These are phyloP conservation scores for Trichonephila clavipes DNA, from an alignment of 1,140 invertebrate genomes.

Conservation along the genomic window DNA sequence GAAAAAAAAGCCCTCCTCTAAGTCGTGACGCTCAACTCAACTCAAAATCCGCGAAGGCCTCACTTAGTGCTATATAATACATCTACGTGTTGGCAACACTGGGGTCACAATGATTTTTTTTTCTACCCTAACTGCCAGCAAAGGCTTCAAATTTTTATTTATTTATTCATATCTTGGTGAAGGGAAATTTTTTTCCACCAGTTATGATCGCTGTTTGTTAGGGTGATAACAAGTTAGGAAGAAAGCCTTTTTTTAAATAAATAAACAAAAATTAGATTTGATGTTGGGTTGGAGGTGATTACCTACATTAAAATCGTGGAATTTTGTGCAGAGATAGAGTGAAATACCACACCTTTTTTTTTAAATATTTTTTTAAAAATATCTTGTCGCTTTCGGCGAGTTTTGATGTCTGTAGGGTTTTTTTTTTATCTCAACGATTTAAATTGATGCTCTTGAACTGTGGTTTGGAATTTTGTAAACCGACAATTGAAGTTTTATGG, in stretches of 20 bases:
- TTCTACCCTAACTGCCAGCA: not conserved
- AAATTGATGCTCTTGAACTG: not conserved
- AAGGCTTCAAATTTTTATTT: slow-evolving; percentile 33
- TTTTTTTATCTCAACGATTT: not conserved
- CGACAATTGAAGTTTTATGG: not conserved
- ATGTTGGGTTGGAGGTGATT: not conserved
- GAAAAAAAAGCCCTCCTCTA: slow-evolving; percentile 24
- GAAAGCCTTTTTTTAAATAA: not conserved
- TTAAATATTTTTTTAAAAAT: not conserved
- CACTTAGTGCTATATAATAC: slow-evolving; percentile 54
- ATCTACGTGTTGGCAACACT: slow-evolving; percentile 63
- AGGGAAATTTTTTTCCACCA: not conserved
- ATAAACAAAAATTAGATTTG: not conserved
- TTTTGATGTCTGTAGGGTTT: not conserved
- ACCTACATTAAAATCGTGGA: slow-evolving; percentile 6
- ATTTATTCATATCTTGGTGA: slow-evolving; percentile 16
- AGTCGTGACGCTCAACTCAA: slow-evolving; percentile 41
- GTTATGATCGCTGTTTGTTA: slow-evolving; percentile 54
- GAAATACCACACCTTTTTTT: not conserved
- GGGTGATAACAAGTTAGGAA: slow-evolving; percentile 16
- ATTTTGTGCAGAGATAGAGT: not conserved
- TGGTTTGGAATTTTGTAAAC: slow-evolving; percentile 13
- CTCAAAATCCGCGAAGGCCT: slow-evolving; percentile 28
- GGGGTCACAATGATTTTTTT: slow-evolving; percentile 54
- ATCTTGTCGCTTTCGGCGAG: not conserved